phyloP scores from a whole-genome alignment of 2,888 invertebrate species.

The Thera britannica region DNA sequence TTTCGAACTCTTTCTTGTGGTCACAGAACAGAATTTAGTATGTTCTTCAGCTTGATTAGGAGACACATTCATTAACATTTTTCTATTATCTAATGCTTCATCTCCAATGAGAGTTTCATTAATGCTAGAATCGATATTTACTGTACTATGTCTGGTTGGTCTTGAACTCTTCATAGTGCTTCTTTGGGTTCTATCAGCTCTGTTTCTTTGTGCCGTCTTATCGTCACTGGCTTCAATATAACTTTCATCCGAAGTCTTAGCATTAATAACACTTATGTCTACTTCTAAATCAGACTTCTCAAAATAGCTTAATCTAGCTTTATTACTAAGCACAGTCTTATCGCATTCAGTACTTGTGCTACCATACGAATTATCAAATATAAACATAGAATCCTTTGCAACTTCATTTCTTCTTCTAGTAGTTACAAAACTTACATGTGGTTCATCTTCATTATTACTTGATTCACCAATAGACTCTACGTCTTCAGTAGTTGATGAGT shows the following conservation, averaged over 20 bases:
- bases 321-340: slow-evolving; percentile 58
- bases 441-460: slow-evolving; percentile 25
- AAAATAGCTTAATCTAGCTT: slow-evolving; percentile 21
- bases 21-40: slow-evolving; percentile 7
- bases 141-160: slow-evolving; percentile 17
- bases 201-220: slow-evolving; percentile 8
- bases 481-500: slow-evolving; percentile 41
- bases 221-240: slow-evolving; percentile 6
- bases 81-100: slow-evolving; percentile 11
- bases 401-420: slow-evolving; percentile 68
- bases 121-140: slow-evolving; percentile 18
- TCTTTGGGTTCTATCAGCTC: slow-evolving; percentile 11
- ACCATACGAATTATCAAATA: slow-evolving; percentile 56
- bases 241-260: slow-evolving; percentile 1
- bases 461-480: slow-evolving; percentile 41
- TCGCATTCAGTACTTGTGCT: slow-evolving; percentile 61
- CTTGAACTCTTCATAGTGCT: slow-evolving; percentile 24
- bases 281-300: slow-evolving; percentile 25
- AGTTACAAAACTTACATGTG: slow-evolving; percentile 70
- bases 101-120: slow-evolving; percentile 23
- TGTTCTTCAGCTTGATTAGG: slow-evolving; percentile 1
- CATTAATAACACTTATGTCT: slow-evolving; percentile 11
- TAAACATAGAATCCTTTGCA: slow-evolving; percentile 59
- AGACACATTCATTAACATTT: background rate
- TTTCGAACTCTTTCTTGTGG: slow-evolving; percentile 49